Conservation (phyloP, 2,797 vertebrate species). For the Garrulus glandarius region DNA sequence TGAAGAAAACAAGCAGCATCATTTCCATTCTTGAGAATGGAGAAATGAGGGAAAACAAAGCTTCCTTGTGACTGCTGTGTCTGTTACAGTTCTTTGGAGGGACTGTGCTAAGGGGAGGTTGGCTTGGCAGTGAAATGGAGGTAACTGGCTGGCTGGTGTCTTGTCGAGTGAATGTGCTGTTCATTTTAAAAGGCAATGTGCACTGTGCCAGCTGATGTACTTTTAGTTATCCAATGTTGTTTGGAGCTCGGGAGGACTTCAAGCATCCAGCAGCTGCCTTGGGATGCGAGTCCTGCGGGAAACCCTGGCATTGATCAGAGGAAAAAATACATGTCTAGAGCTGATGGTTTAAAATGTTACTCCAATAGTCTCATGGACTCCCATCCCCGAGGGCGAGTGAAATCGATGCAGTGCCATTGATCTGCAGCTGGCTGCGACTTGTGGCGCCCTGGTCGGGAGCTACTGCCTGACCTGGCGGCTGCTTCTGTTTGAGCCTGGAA, state of each 20-base stretch:
- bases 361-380: not conserved
- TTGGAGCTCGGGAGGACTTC: not conserved
- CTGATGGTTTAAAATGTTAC: conserved; percentile 6
- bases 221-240: not conserved
- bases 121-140: not conserved
- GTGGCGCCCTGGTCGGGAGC: not conserved
- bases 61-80: not conserved
- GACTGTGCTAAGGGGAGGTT: not conserved
- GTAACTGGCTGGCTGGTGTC: not conserved
- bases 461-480: not conserved
- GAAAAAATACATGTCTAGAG: not conserved
- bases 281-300: not conserved
- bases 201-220: not conserved
- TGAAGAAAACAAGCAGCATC: not conserved
- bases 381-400: not conserved
- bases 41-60: not conserved
- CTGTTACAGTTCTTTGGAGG: not conserved
- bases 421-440: not conserved
- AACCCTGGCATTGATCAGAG: not conserved
- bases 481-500: not conserved
- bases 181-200: not conserved
- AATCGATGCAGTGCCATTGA: not conserved
- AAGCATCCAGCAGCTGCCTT: not conserved
- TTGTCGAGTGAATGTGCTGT: not conserved
- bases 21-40: not conserved